Conservation (phyloP, 1,140 invertebrate species). For the Helicoverpa armigera region DNA sequence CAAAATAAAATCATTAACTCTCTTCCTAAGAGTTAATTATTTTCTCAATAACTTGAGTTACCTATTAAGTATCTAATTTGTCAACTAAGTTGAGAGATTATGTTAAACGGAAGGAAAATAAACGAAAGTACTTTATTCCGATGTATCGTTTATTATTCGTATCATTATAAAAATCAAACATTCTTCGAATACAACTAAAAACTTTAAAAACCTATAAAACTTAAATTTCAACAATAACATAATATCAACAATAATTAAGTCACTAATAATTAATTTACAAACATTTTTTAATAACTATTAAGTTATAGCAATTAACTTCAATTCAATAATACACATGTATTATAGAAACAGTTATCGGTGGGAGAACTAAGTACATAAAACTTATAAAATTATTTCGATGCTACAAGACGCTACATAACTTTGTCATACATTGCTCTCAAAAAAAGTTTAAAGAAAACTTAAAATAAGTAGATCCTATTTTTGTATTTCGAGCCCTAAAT, state of each 20-base stretch:
- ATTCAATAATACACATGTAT: too few relatives aligned
- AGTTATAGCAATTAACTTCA: not conserved
- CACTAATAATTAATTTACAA: conserved; percentile 31
- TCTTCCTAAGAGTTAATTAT: not conserved
- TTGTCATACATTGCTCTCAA: conserved; percentile 37
- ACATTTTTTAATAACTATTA: conserved; percentile 36
- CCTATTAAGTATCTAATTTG: too few relatives aligned
- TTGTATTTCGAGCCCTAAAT: too few relatives aligned
- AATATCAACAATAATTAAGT: conserved; percentile 47
- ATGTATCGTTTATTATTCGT: conserved; percentile 47
- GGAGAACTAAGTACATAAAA: conserved; percentile 11
- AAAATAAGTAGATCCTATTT: not conserved
- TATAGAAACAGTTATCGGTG: too few relatives aligned
- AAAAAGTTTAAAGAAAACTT: not conserved
- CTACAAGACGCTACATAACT: not conserved
- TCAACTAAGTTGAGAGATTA: too few relatives aligned
- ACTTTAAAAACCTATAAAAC: conserved; percentile 38
- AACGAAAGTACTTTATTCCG: not conserved
- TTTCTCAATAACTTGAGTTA: too few relatives aligned
- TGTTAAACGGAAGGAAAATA: too few relatives aligned
- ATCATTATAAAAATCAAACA: conserved; percentile 47
- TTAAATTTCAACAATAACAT: conserved; percentile 49
- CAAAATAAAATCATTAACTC: too few relatives aligned
- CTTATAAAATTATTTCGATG: not conserved
- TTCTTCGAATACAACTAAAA: conserved; percentile 46